Percentiles rank a stretch among this genome's conserved stretches.
These are phyloP conservation scores for Apogon talboti DNA, from an alignment of 2,797 vertebrate species.

Conservation along the genomic window DNA sequence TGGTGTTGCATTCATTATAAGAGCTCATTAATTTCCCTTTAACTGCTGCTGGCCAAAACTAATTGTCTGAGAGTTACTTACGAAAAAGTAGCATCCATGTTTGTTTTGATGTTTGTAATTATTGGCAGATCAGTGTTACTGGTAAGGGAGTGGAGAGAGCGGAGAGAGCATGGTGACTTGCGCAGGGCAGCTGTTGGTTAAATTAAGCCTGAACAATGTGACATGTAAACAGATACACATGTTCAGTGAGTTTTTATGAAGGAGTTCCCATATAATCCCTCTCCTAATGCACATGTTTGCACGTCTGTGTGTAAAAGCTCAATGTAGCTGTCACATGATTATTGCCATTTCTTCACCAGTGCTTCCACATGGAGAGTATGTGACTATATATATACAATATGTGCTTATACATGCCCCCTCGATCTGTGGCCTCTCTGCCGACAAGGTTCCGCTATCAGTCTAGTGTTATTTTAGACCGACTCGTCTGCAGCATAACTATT, in stretches of 20 bases:
- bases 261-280: neutral
- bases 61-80: constrained; percentile 56
- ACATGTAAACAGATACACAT: constrained; percentile 25
- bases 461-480: constrained; percentile 30
- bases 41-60: constrained; percentile 65
- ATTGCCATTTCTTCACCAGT: constrained; percentile 1
- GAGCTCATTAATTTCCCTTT: constrained; percentile 74
- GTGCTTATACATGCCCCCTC: constrained; percentile 6
- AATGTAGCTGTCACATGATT: constrained; percentile 26
- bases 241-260: constrained; percentile 4
- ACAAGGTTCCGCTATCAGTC: constrained; percentile 28
- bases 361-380: constrained; percentile 1
- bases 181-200: constrained; percentile 60
- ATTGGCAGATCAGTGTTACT: constrained; percentile 31
- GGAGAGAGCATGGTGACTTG: constrained; percentile 45
- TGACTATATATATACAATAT: neutral
- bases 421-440: constrained; percentile 21
- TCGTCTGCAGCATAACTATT: constrained; percentile 27
- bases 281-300: constrained; percentile 7
- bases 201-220: constrained; percentile 54
- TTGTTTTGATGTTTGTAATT: constrained; percentile 12
- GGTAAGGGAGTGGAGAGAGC: constrained; percentile 17
- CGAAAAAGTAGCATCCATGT: constrained; percentile 6
- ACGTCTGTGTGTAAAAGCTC: neutral
- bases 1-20: constrained; percentile 67